A percentile compares a stretch with the other conserved stretches of the same genome.
These are phyloP conservation scores for Ephestia elutella DNA, from an alignment of 1,140 invertebrate species.

Conservation along the genomic window DNA sequence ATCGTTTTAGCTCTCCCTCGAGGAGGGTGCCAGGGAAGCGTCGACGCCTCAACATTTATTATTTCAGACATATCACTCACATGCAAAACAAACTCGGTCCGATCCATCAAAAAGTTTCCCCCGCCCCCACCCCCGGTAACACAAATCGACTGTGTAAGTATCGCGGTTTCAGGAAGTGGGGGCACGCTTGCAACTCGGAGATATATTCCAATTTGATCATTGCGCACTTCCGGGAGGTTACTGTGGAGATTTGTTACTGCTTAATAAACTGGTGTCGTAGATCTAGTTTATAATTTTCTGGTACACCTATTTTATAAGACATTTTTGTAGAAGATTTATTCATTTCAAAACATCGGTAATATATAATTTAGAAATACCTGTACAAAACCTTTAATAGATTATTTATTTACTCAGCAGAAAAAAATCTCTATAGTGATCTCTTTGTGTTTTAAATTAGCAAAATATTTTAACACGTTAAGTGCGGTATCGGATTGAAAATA, in stretches of 20 bases:
- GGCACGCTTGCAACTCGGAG: constrained; percentile 8
- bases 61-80: constrained; percentile 75
- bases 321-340: no score
- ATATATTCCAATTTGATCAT: neutral
- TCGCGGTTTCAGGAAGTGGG: constrained; percentile 46
- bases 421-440: no score
- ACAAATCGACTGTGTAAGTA: constrained; percentile 73
- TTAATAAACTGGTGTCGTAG: no score
- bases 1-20: constrained; percentile 71
- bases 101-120: constrained; percentile 72
- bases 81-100: constrained; percentile 74
- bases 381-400: no score
- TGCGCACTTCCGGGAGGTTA: neutral
- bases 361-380: no score
- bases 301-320: no score
- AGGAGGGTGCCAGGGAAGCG: constrained; percentile 56
- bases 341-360: no score
- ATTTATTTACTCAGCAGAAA: no score
- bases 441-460: no score
- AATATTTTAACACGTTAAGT: no score
- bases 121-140: constrained; percentile 38
- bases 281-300: no score
- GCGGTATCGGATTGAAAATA: neutral
- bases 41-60: constrained; percentile 74
- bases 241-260: no score